Conservation (phyloP, 92 coral and sea anemone species). For the Porites lobata region DNA sequence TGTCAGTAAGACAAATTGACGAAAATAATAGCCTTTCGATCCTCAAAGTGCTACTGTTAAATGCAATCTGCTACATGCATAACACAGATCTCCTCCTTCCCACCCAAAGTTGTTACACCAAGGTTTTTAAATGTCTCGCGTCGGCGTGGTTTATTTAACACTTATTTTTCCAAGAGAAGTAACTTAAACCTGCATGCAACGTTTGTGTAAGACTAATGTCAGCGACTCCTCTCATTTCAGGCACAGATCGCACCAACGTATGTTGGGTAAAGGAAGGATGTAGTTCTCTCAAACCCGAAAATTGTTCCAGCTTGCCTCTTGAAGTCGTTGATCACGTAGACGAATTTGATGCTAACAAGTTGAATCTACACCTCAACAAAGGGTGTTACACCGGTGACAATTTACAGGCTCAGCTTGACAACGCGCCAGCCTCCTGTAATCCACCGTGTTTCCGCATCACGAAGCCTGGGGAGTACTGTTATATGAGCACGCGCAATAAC, state of each 20-base stretch:
- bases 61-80: too few relatives aligned
- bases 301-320: conserved; percentile 44
- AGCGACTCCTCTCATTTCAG: conserved; percentile 1
- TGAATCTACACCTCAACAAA: conserved; percentile 48
- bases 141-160: too few relatives aligned
- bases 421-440: conserved; percentile 64
- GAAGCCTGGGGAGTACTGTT: conserved; percentile 59
- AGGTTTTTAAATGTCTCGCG: too few relatives aligned
- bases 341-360: not conserved
- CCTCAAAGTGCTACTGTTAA: too few relatives aligned
- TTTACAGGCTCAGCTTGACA: conserved; percentile 22
- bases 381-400: conserved; percentile 39
- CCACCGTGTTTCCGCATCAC: conserved; percentile 63
- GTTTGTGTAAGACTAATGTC: not conserved
- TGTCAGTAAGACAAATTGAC: too few relatives aligned
- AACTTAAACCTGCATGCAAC: too few relatives aligned
- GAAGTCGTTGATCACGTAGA: conserved; percentile 46
- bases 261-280: conserved; percentile 63
- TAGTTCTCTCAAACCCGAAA: conserved; percentile 38
- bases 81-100: too few relatives aligned
- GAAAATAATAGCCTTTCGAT: too few relatives aligned
- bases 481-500: conserved; percentile 71
- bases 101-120: too few relatives aligned
- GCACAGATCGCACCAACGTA: conserved; percentile 52
- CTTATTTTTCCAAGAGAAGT: too few relatives aligned